Conservation (phyloP, 2,113 vertebrate genomes). For the Pseudorectes ferrugineus region DNA sequence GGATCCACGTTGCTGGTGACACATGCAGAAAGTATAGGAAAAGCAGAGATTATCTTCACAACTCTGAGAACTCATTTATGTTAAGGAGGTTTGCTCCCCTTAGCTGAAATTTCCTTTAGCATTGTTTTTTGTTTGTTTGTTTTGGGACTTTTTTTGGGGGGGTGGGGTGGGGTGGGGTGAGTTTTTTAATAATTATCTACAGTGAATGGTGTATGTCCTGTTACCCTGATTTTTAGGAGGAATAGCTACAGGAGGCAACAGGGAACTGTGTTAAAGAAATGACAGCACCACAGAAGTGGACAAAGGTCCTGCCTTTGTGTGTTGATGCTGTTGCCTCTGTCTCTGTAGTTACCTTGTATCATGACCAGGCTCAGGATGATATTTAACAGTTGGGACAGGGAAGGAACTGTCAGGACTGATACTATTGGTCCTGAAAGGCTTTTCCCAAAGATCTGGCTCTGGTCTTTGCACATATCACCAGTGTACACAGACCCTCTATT, state of each 20-base stretch:
- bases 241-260: not conserved
- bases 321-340: not conserved
- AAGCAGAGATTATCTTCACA: not conserved
- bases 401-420: not conserved
- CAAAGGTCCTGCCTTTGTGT: not conserved
- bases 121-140: not conserved
- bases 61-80: not conserved
- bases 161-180: rapidly evolving
- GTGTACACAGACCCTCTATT: not conserved
- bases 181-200: not conserved
- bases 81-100: not conserved
- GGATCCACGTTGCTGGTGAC: not conserved
- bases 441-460: not conserved
- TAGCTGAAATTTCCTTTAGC: not conserved
- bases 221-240: not conserved
- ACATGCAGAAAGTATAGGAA: not conserved
- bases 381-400: not conserved
- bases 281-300: rapidly evolving
- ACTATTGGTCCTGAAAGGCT: not conserved
- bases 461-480: not conserved
- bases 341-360: not conserved
- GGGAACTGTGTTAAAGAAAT: not conserved
- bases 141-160: not conserved
- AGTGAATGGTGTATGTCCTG: not conserved
- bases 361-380: not conserved